Base-by-base conservation (phyloP, 2,113 vertebrate species). In the Xyliphius kryptos region DNA sequence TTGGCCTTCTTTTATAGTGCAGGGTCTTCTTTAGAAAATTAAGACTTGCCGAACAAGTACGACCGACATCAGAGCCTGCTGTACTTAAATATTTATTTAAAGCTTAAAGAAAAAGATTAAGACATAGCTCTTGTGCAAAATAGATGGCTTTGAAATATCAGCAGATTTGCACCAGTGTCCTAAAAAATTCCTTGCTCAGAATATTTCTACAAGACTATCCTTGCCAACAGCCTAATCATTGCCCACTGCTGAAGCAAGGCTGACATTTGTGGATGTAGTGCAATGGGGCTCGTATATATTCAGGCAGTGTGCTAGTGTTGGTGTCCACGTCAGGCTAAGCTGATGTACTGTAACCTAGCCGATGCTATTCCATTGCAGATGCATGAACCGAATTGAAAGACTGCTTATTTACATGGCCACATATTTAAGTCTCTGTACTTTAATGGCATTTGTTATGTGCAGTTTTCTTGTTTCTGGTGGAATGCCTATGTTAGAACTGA, bases 321-420 rank as follows among this genome's bases (percentile, higher is more conserved):
- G n/a, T n/a, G 17, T 19, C 0, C 38, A 26, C 55, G 44, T 66
- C 46, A 14, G 63, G 11, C 51, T 54, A 21, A 53, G 37, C 44
- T 57, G 53, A 36, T 66, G 49, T 46, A 41, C 53, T 49, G 44
- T 40, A 26, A 50, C 46, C 9, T 51, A 51, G 59, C 44, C 53
- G 37, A 48, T 16, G 63, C 63, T 64, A 43, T 67, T 62, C 63
- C 66, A 43, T 63, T 69, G 54, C 15, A 64, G 7, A 16, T 55
- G 54, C 50, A 57, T 62, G 57, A 61, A 6, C 26, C 26, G 7
- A 32, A 5, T 32, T 32, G 26, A 16, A 36, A 32, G 32, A 59
- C 58, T 32, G 41, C 44, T 56, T 69, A 44, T 62, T 16, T 58
- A 50, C 20, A 71, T 52, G 48, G 41, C 48, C 40, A 67, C 64